Evolutionary conservation across 2,113 vertebrate genomes (phyloP).

Genomic region (Corvus hawaiiensis): DNA sequence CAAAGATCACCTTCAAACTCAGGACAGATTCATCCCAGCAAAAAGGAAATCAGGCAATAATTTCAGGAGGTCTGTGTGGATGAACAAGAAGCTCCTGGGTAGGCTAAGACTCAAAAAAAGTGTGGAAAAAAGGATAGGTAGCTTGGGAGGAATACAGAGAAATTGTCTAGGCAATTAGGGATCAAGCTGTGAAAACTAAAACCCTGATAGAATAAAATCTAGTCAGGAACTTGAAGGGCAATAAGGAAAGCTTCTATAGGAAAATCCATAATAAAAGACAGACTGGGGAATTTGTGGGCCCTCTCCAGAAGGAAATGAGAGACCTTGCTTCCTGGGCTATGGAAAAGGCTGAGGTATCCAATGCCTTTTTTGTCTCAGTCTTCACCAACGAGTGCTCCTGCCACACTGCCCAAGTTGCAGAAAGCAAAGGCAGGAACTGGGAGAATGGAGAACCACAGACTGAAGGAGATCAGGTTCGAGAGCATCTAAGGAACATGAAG

Average conservation of each 20-base stretch:
- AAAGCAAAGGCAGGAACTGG: background rate
- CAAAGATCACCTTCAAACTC: background rate
- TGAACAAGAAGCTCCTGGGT: background rate
- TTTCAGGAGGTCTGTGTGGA: background rate
- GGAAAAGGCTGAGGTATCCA: background rate
- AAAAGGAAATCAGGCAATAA: background rate
- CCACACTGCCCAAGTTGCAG: background rate
- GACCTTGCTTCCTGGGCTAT: background rate
- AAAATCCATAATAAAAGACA: background rate
- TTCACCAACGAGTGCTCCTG: background rate
- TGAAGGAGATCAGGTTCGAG: background rate
- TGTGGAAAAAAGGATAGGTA: background rate
- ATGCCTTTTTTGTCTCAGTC: background rate
- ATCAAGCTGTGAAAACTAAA: background rate
- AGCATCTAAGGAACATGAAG: background rate
- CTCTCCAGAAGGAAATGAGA: background rate
- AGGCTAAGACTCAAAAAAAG: background rate
- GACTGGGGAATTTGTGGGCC: background rate
- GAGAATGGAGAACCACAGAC: background rate
- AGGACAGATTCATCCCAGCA: background rate
- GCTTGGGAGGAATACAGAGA: background rate
- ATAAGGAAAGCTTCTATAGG: background rate
- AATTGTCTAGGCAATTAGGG: background rate
- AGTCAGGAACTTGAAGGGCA: background rate
- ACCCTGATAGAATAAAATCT: background rate